phyloP scores from a whole-genome alignment of 2,888 invertebrate species.

The Aleiodes leptofemur region DNA sequence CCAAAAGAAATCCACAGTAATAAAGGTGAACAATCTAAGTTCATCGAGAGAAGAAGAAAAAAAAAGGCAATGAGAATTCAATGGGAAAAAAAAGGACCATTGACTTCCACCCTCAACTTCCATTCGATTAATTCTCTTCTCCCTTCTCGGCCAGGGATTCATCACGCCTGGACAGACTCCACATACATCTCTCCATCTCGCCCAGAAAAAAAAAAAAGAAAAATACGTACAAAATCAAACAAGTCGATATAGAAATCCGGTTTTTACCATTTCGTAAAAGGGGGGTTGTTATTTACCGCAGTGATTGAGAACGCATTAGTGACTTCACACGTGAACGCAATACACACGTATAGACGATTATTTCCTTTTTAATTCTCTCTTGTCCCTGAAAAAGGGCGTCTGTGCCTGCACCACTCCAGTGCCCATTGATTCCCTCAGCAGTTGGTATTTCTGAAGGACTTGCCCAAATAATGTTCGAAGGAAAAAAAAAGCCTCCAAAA shows the following conservation, averaged over 20 bases:
- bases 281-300: constrained; percentile 57
- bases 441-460: constrained; percentile 57
- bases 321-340: constrained; percentile 36
- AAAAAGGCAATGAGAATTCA: background rate
- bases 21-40: constrained; percentile 8
- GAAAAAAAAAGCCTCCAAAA: constrained; percentile 44
- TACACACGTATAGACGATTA: background rate
- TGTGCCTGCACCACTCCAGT: constrained; percentile 53
- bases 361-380: background rate
- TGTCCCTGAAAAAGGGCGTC: constrained; percentile 26
- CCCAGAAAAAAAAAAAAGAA: background rate
- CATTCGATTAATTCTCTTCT: background rate
- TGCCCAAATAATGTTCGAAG: constrained; percentile 62
- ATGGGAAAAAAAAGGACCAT: background rate
- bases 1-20: constrained; percentile 11
- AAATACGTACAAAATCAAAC: constrained; percentile 57
- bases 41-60: background rate
- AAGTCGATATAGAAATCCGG: constrained; percentile 33
- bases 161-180: constrained; percentile 21
- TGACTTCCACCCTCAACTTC: constrained; percentile 7
- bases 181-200: background rate
- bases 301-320: constrained; percentile 57
- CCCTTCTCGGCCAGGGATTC: background rate
- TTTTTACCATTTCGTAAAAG: background rate
- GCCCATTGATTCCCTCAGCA: constrained; percentile 61